Evolutionary conservation across 2,888 invertebrate species (phyloP).

Genomic region (Ypsolopha scabrella): DNA sequence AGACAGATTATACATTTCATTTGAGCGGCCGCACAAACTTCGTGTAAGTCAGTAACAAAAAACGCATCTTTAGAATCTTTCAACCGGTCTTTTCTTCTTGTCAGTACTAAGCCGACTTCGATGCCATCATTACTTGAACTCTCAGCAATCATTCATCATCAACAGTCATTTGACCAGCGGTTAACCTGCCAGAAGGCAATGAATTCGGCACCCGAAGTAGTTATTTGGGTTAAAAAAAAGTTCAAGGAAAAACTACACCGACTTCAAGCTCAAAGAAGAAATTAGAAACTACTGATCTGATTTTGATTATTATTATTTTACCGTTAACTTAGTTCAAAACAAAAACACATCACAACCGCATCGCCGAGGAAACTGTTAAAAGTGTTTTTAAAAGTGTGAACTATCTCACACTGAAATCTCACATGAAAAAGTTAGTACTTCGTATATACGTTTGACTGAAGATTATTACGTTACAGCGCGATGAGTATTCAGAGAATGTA

Average conservation of each 20-base stretch:
- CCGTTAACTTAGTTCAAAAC: too few relatives aligned
- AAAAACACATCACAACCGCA: too few relatives aligned
- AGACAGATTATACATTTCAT: constrained; percentile 43
- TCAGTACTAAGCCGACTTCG: constrained; percentile 43
- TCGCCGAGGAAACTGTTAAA: too few relatives aligned
- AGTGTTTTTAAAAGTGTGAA: too few relatives aligned
- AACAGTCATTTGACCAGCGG: constrained; percentile 51
- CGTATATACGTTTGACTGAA: too few relatives aligned
- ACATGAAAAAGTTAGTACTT: too few relatives aligned
- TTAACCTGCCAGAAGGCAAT: constrained; percentile 41
- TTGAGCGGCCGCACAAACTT: constrained; percentile 16
- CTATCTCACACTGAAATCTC: too few relatives aligned
- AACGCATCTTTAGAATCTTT: constrained; percentile 19
- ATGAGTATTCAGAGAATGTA: too few relatives aligned
- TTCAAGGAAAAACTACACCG: background rate
- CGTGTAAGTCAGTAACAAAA: constrained; percentile 4
- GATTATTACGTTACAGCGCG: too few relatives aligned
- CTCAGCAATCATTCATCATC: constrained; percentile 67
- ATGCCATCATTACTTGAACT: constrained; percentile 58
- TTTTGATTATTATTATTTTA: too few relatives aligned
- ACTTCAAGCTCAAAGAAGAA: too few relatives aligned
- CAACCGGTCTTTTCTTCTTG: constrained; percentile 34
- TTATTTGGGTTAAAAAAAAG: constrained; percentile 17
- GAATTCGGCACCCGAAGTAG: constrained; percentile 37
- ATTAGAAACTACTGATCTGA: too few relatives aligned